These are phyloP conservation scores for Acropora tenuis DNA, from an alignment of 64 coral and sea anemone genomes.

Conservation along the genomic window DNA sequence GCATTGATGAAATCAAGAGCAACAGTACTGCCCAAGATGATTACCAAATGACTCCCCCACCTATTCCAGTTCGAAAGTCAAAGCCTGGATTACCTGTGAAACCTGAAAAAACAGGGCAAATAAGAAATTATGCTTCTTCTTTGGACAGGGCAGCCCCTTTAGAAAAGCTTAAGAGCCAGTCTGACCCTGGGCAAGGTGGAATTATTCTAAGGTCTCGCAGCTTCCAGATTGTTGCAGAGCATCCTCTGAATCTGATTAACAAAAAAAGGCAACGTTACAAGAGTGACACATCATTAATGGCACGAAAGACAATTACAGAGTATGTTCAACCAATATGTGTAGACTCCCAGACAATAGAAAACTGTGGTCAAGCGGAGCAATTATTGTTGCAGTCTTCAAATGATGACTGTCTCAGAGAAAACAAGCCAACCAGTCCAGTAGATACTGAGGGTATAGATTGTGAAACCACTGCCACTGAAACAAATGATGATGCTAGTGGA, in stretches of 20 bases:
- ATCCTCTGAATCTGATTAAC: not conserved
- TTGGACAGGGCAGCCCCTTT: not conserved
- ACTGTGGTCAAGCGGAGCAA: not conserved
- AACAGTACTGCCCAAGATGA: not conserved
- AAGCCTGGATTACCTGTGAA: not conserved
- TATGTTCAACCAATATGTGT: conserved; percentile 9
- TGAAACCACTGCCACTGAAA: not conserved
- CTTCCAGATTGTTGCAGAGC: conserved; percentile 23
- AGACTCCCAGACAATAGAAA: not conserved
- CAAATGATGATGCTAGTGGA: not conserved
- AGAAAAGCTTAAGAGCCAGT: not conserved
- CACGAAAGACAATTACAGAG: conserved; percentile 4
- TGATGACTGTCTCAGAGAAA: not conserved
- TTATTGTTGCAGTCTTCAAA: not conserved
- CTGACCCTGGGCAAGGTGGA: not conserved
- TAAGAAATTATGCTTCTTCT: not conserved
- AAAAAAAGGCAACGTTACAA: not conserved
- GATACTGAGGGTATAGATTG: not conserved
- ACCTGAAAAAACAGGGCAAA: not conserved
- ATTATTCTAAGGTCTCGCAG: conserved; percentile 19
- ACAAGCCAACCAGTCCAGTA: not conserved
- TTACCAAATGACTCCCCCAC: not conserved
- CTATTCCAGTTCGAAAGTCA: not conserved
- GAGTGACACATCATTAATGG: not conserved
- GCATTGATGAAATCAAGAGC: not conserved